phyloP scores from a whole-genome alignment of 2,113 vertebrate genomes.

The Alaudala cheleensis region DNA sequence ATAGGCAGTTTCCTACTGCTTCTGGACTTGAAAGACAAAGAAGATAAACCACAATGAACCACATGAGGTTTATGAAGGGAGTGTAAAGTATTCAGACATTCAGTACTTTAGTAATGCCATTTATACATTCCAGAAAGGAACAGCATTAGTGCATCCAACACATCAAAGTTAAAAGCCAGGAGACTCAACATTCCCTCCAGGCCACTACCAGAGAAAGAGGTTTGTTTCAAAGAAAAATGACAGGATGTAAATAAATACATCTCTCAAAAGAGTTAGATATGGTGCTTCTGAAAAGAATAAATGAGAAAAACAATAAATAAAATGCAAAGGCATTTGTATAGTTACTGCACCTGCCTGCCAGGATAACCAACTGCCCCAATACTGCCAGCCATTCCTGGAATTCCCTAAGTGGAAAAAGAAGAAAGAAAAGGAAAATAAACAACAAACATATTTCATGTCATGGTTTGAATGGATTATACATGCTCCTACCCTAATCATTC shows the following conservation, averaged over 20 bases:
- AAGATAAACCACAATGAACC: neutral
- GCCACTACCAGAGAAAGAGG: neutral
- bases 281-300: neutral
- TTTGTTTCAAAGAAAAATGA: neutral
- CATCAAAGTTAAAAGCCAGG: neutral
- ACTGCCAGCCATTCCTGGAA: conserved; percentile 84
- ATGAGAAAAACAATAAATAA: neutral
- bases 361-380: conserved; percentile 91
- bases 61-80: neutral
- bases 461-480: neutral
- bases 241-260: neutral
- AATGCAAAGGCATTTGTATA: conserved; percentile 61
- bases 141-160: neutral
- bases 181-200: neutral
- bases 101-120: neutral
- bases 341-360: conserved; percentile 99
- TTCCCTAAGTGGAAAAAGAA: conserved; percentile 75
- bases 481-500: neutral
- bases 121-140: neutral
- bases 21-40: neutral
- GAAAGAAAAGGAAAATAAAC: neutral
- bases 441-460: neutral
- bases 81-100: neutral
- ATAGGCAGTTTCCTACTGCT: neutral
- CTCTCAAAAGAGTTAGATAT: neutral